A percentile compares a stretch with the other conserved stretches of the same genome.
Conservation (phyloP, 2,113 vertebrate species). For the Esox niger region DNA sequence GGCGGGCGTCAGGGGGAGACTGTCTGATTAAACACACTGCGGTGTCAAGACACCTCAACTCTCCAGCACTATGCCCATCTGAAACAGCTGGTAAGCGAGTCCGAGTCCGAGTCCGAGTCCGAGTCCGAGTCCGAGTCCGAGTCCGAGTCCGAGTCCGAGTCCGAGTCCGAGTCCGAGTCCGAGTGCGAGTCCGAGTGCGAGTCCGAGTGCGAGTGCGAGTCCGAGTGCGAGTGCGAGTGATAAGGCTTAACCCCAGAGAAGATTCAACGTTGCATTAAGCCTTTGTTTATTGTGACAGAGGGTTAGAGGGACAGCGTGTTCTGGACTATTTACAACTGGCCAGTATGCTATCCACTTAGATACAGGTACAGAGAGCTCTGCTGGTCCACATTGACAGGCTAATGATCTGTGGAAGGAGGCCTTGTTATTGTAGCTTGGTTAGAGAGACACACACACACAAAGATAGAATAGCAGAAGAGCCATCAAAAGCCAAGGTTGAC, state of each 20-base stretch:
- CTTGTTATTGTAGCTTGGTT: slow-evolving; percentile 28
- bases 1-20: slow-evolving; percentile 18
- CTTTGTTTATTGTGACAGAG: no score
- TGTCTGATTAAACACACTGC: slow-evolving; percentile 3
- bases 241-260: no score
- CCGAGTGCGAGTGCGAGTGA: no score
- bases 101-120: no score
- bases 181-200: no score
- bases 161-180: no score
- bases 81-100: slow-evolving; percentile 54
- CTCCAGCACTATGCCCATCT: slow-evolving; percentile 33
- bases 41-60: slow-evolving; percentile 7
- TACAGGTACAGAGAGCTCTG: no score
- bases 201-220: no score
- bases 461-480: not conserved
- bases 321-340: not conserved
- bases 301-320: no score
- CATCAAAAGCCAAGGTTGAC: not conserved
- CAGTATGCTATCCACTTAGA: not conserved
- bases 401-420: slow-evolving; percentile 19
- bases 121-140: no score
- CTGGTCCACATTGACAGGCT: slow-evolving; percentile 9
- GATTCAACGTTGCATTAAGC: no score
- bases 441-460: slow-evolving; percentile 4
- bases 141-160: no score